These are phyloP conservation scores for Phaethornis superciliosus DNA, from an alignment of 2,113 vertebrate species.

Conservation along the genomic window DNA sequence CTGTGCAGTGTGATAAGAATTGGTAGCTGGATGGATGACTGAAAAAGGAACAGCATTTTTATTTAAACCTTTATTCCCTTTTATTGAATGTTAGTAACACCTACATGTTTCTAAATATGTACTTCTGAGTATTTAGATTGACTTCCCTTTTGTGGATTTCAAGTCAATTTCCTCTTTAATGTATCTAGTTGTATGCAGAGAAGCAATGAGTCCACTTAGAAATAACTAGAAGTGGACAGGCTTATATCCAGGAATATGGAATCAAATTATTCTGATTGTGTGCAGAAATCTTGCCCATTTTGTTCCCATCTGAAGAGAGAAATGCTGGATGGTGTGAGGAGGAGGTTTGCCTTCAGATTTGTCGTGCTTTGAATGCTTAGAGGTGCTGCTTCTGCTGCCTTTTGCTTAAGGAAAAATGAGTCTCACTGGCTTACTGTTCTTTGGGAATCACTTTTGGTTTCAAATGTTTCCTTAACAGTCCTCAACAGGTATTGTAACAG, in stretches of 20 bases:
- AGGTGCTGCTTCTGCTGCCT: neutral
- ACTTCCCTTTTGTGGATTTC: neutral
- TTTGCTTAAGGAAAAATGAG: neutral
- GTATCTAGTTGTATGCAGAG: accelerated
- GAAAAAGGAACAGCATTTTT: neutral
- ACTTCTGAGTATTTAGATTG: neutral
- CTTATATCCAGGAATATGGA: neutral
- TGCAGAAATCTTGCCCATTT: neutral
- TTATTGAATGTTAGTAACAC: neutral
- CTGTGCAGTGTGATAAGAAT: neutral
- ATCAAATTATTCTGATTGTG: accelerated
- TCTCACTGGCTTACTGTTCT: neutral
- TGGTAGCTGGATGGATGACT: neutral
- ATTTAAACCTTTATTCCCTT: neutral
- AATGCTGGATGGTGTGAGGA: neutral
- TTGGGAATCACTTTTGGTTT: neutral
- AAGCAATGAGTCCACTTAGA: neutral
- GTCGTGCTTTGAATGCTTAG: neutral
- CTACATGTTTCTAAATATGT: neutral
- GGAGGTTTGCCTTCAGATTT: neutral
- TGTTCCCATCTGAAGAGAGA: neutral
- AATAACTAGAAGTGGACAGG: neutral
- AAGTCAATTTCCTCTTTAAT: neutral
- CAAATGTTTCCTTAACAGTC: constrained; percentile 75
- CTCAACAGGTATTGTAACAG: constrained; percentile 96